Evolutionary conservation across 2,113 vertebrate genomes (phyloP).

Genomic region (Oncorhynchus gorbuscha): DNA sequence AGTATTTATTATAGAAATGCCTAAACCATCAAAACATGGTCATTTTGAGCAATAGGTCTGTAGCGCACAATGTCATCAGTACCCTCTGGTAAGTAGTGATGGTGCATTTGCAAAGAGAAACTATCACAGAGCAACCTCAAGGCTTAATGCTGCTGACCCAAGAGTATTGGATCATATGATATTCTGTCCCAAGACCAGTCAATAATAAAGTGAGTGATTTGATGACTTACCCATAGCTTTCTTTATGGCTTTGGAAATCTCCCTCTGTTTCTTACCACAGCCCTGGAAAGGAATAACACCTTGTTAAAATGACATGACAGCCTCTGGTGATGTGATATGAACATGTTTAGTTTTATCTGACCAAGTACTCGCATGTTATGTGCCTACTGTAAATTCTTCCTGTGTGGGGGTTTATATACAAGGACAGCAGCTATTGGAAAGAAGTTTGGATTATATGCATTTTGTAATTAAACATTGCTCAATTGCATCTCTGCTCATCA

Average conservation of each 20-base stretch:
- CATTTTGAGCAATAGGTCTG: background rate
- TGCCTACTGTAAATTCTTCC: slow-evolving; percentile 88
- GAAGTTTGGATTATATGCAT: background rate
- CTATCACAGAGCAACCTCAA: no score
- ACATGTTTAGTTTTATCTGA: background rate
- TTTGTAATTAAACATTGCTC: background rate
- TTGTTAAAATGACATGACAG: no score
- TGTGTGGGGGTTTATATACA: slow-evolving; percentile 90
- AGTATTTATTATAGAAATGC: background rate
- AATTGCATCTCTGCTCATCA: no score
- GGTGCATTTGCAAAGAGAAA: no score
- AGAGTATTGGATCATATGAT: no score
- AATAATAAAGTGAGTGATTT: background rate
- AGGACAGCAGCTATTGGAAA: slow-evolving; percentile 83
- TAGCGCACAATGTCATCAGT: background rate
- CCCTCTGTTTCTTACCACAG: slow-evolving; percentile 86
- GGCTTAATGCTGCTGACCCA: no score
- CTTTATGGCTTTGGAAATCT: slow-evolving; percentile 86
- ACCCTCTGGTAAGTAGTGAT: no score
- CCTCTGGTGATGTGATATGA: background rate
- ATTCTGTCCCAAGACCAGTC: background rate
- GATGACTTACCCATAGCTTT: slow-evolving; percentile 79
- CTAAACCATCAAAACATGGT: background rate
- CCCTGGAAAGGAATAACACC: slow-evolving; percentile 65
- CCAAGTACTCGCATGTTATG: slow-evolving; percentile 81